phyloP scores from a whole-genome alignment of 2,888 invertebrate species.

The Hirtodrosophila trivittata region DNA sequence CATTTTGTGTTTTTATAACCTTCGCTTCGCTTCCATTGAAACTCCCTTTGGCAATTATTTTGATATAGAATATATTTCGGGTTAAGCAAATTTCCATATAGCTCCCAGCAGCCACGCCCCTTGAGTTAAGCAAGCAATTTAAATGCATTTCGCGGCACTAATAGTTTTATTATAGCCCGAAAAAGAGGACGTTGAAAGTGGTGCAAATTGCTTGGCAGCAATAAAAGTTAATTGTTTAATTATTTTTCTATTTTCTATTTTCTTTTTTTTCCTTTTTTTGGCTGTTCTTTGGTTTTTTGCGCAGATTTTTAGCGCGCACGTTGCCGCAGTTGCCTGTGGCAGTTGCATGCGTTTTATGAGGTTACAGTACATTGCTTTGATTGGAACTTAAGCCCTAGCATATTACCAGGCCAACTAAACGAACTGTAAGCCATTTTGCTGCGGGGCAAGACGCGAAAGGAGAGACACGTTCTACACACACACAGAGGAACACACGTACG shows the following conservation, averaged over 20 bases:
- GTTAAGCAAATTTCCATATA: constrained; percentile 10
- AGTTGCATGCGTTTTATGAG: constrained; percentile 62
- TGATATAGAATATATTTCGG: constrained; percentile 35
- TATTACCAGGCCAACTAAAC: constrained; percentile 71
- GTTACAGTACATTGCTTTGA: constrained; percentile 81
- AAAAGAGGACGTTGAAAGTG: constrained; percentile 3
- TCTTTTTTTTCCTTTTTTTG: background rate
- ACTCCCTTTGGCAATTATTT: constrained; percentile 58
- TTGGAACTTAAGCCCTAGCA: constrained; percentile 81
- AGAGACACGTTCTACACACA: constrained; percentile 6
- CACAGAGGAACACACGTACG: background rate
- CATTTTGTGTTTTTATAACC: constrained; percentile 35
- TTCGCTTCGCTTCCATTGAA: no score
- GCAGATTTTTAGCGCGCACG: no score
- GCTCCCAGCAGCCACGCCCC: constrained; percentile 41
- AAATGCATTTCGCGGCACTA: constrained; percentile 70
- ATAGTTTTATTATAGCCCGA: constrained; percentile 66
- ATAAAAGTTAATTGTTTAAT: constrained; percentile 75
- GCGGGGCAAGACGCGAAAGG: constrained; percentile 16
- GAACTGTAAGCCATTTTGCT: constrained; percentile 76
- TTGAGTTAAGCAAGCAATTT: constrained; percentile 63
- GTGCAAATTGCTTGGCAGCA: constrained; percentile 31
- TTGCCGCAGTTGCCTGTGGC: background rate
- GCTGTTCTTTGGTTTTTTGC: constrained; percentile 2
- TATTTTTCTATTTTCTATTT: constrained; percentile 61